These are phyloP conservation scores for Drosophila limbata DNA, from an alignment of 2,888 invertebrate species.

Conservation along the genomic window DNA sequence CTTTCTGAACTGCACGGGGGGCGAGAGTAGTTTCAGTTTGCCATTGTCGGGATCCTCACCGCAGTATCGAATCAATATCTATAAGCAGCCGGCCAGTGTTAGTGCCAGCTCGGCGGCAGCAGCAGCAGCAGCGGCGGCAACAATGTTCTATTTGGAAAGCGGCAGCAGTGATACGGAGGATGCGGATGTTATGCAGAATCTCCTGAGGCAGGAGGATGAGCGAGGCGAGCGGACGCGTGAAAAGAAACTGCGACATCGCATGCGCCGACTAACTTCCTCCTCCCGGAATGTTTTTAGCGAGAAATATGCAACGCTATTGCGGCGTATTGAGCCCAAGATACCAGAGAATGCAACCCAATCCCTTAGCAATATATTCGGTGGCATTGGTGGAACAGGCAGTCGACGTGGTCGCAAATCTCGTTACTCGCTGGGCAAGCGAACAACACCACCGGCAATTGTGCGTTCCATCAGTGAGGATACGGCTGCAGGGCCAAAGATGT, in stretches of 20 bases:
- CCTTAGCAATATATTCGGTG: slow-evolving; percentile 86
- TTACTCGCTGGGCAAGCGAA: slow-evolving; percentile 37
- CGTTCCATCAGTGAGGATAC: slow-evolving; percentile 82
- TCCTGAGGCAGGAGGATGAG: slow-evolving; percentile 88
- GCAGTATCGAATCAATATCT: slow-evolving; percentile 67
- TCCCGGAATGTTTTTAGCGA: slow-evolving; percentile 88
- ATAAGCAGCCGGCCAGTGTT: slow-evolving; percentile 49
- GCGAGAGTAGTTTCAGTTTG: slow-evolving; percentile 70
- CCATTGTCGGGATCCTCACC: slow-evolving; percentile 54
- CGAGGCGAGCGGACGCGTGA: slow-evolving; percentile 86
- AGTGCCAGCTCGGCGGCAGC: slow-evolving; percentile 49
- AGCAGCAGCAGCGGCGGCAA: slow-evolving; percentile 62
- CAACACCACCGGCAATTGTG: slow-evolving; percentile 64
- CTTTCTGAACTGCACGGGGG: slow-evolving; percentile 87
- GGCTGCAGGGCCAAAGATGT: slow-evolving; percentile 49
- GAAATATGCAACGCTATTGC: slow-evolving; percentile 88
- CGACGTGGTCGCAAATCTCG: slow-evolving; percentile 67
- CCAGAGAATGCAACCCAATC: slow-evolving; percentile 86
- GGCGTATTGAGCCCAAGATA: slow-evolving; percentile 83
- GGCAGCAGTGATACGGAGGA: slow-evolving; percentile 74
- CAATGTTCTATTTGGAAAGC: slow-evolving; percentile 73
- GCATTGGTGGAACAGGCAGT: slow-evolving; percentile 20
- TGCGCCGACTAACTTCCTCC: slow-evolving; percentile 88
- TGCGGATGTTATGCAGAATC: slow-evolving; percentile 83
- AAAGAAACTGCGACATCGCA: slow-evolving; percentile 86